Conservation (phyloP, 2,113 vertebrate genomes). For the Procavia capensis region DNA sequence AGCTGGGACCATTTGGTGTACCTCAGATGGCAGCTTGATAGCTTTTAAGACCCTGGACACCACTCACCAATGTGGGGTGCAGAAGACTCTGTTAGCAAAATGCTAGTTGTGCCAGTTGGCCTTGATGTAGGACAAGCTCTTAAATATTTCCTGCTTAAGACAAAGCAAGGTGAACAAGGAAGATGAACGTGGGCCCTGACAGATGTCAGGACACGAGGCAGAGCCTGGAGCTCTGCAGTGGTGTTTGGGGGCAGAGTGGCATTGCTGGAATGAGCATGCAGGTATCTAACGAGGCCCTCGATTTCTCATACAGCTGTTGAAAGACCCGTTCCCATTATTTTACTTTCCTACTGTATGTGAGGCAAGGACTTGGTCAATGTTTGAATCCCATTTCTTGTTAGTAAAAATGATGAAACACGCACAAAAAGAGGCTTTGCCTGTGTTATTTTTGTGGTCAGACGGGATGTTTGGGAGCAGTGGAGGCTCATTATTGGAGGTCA, state of each 20-base stretch:
- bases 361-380: not conserved
- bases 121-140: not conserved
- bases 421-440: not conserved
- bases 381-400: not conserved
- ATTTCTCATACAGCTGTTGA: too few species aligned
- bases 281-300: not conserved
- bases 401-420: not conserved
- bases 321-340: not conserved
- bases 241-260: too few species aligned
- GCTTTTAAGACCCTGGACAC: too few species aligned
- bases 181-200: fast-evolving
- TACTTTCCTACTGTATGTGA: too few species aligned
- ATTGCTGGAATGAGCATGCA: not conserved
- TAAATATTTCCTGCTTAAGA: not conserved
- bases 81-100: too few species aligned
- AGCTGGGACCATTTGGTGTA: too few species aligned
- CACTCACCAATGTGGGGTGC: too few species aligned
- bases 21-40: too few species aligned
- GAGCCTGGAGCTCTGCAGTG: not conserved
- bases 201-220: fast-evolving
- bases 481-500: not conserved
- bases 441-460: not conserved
- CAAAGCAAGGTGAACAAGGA: not conserved
- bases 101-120: too few species aligned
- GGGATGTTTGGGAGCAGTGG: fast-evolving